These are phyloP conservation scores for Plecturocebus donacophilus DNA, from an alignment of 2,113 vertebrate genomes.

Conservation along the genomic window DNA sequence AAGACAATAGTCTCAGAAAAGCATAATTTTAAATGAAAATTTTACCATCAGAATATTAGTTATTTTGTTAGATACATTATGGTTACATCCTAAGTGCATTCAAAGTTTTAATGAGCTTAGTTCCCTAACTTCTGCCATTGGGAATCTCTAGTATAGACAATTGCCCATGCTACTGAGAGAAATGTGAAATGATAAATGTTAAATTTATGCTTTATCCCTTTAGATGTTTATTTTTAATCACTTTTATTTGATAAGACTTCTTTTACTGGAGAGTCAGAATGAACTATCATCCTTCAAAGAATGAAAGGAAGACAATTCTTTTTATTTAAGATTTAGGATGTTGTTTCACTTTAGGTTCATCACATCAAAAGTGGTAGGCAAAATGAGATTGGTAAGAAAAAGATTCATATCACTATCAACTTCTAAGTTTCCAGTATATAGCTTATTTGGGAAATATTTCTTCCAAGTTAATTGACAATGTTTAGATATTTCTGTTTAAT, in stretches of 20 bases:
- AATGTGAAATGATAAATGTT: neutral
- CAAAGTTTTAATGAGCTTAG: neutral
- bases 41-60: neutral
- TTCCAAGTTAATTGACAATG: constrained; percentile 33
- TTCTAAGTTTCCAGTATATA: constrained; percentile 1
- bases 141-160: neutral
- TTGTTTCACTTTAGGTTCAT: constrained; percentile 29
- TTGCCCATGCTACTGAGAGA: neutral
- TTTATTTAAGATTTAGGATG: neutral
- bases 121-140: neutral
- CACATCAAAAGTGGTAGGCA: neutral
- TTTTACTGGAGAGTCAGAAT: neutral
- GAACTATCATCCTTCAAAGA: neutral
- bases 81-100: neutral
- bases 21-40: neutral
- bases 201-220: neutral
- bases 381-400: neutral
- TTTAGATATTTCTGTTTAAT: constrained; percentile 42
- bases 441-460: constrained; percentile 49
- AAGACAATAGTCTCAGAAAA: neutral
- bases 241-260: neutral
- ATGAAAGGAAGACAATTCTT: neutral
- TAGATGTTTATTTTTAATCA: neutral
- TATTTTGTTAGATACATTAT: neutral
- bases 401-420: neutral